Conservation (phyloP, 1,140 invertebrate species). For the Lerema accius region DNA sequence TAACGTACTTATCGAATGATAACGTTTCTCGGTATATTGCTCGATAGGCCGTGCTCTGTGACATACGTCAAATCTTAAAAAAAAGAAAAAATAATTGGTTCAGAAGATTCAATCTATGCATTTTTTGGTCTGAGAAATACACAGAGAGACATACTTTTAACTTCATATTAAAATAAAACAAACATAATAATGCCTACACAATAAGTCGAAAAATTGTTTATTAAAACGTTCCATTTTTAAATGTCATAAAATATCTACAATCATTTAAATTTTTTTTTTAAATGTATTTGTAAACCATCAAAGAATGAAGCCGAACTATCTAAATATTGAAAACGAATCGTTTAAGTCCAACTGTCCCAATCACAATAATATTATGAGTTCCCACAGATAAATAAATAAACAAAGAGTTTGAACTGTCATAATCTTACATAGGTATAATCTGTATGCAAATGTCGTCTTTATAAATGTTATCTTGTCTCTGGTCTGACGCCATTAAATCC, state of each 20-base stretch:
- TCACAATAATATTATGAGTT: conserved; percentile 24
- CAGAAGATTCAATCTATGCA: too few species aligned
- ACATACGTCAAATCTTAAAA: too few species aligned
- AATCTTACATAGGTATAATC: conserved; percentile 41
- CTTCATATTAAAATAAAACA: too few species aligned
- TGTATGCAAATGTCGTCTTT: conserved; percentile 53
- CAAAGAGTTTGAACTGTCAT: conserved; percentile 26
- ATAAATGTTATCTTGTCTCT: conserved; percentile 40
- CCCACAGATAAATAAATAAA: conserved; percentile 30
- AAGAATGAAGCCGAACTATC: background rate
- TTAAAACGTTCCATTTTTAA: background rate
- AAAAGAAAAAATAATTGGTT: too few species aligned
- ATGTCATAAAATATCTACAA: background rate
- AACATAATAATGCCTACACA: too few species aligned
- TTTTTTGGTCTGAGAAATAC: too few species aligned
- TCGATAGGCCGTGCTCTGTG: too few species aligned
- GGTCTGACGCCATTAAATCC: conserved; percentile 41
- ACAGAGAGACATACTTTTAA: too few species aligned
- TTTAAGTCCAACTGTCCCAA: conserved; percentile 16
- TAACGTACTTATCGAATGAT: too few species aligned
- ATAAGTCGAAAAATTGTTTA: too few species aligned
- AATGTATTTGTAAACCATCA: background rate
- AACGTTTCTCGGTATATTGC: too few species aligned
- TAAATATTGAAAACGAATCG: background rate
- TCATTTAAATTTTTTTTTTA: too few species aligned